A percentile compares a stretch with the other conserved stretches of the same genome.
phyloP scores from a whole-genome alignment of 2,888 invertebrate genomes.

The Meghimatium bilineatum region DNA sequence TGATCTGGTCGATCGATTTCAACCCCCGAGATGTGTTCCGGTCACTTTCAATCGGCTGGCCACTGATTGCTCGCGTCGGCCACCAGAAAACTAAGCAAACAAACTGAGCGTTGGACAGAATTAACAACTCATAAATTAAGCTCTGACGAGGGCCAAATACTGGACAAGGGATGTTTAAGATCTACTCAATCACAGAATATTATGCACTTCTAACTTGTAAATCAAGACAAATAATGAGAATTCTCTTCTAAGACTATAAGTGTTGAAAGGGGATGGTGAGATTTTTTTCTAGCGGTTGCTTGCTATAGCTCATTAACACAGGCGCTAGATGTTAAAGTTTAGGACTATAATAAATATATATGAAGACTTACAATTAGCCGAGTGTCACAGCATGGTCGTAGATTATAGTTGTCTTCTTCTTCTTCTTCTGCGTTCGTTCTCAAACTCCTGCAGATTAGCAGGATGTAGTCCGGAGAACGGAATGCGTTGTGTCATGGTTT shows the following conservation, averaged over 20 bases:
- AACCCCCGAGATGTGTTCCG: constrained; percentile 29
- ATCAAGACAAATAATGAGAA: constrained; percentile 6
- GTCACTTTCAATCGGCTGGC: constrained; percentile 43
- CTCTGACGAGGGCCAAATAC: not conserved
- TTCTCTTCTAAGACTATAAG: not conserved
- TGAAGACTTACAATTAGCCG: too few relatives aligned
- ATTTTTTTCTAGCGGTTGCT: too few relatives aligned
- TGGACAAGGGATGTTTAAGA: constrained; percentile 2
- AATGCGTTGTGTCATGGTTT: too few relatives aligned
- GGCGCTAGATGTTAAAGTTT: too few relatives aligned
- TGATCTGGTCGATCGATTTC: constrained; percentile 36
- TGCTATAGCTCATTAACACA: too few relatives aligned
- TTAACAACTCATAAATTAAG: constrained; percentile 36
- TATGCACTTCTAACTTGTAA: not conserved
- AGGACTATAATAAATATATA: too few relatives aligned
- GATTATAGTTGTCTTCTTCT: too few relatives aligned
- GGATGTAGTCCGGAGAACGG: too few relatives aligned
- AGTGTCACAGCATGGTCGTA: too few relatives aligned
- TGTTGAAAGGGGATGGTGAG: too few relatives aligned
- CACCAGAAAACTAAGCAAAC: constrained; percentile 34
- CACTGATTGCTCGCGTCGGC: constrained; percentile 38
- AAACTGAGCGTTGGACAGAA: constrained; percentile 31
- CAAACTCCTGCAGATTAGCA: too few relatives aligned
- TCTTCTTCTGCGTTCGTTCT: too few relatives aligned
- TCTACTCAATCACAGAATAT: not conserved